Evolutionary conservation across 2,888 invertebrate genomes (phyloP).

Genomic region (Hedya salicella): DNA sequence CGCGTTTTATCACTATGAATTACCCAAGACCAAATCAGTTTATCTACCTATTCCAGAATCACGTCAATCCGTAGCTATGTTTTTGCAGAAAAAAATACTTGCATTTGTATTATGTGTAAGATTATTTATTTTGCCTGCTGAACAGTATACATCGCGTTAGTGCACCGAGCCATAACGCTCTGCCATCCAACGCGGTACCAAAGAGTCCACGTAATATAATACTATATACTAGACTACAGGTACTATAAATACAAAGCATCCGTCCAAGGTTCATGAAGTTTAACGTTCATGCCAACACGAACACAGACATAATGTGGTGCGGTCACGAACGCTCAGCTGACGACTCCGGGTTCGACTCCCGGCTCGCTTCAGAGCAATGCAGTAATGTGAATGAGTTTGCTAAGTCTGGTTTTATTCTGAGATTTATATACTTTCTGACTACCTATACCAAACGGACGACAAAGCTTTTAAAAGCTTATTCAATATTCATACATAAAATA

Average conservation of each 20-base stretch:
- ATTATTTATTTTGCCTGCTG: too few relatives aligned
- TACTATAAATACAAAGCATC: conserved; percentile 23
- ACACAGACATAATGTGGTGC: conserved; percentile 45
- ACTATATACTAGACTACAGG: not conserved
- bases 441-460: not conserved
- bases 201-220: not conserved
- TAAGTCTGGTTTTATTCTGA: not conserved
- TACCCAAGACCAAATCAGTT: too few relatives aligned
- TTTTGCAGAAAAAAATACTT: too few relatives aligned
- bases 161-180: conserved; percentile 1
- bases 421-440: not conserved
- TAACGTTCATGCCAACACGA: conserved; percentile 33
- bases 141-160: too few relatives aligned
- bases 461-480: too few relatives aligned
- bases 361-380: conserved; percentile 23
- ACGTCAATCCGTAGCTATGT: too few relatives aligned
- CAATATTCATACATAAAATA: too few relatives aligned
- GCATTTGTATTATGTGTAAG: too few relatives aligned
- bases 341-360: conserved; percentile 51
- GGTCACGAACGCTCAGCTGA: conserved; percentile 53
- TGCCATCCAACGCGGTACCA: not conserved
- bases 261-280: conserved; percentile 37
- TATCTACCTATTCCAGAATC: too few relatives aligned
- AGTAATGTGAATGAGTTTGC: not conserved
- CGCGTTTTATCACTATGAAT: too few relatives aligned